Percentiles rank a stretch among this genome's conserved stretches.
phyloP scores from a whole-genome alignment of 2,888 invertebrate species.

The Drosophila mercatorum region DNA sequence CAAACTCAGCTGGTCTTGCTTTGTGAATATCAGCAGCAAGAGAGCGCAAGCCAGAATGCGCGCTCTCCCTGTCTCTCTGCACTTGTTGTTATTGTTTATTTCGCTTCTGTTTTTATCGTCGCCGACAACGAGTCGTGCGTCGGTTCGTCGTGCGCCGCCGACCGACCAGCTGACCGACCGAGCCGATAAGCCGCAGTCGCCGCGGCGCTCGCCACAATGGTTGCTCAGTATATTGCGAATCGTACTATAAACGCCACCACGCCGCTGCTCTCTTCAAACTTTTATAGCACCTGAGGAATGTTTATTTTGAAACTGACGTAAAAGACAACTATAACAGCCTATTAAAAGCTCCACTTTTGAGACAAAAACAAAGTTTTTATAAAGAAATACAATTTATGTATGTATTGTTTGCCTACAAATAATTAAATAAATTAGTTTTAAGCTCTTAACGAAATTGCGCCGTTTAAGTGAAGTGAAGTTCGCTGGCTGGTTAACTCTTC shows the following conservation, averaged over 20 bases:
- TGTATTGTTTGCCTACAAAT: slow-evolving; percentile 16
- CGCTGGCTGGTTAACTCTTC: slow-evolving; percentile 21
- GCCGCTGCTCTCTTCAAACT: slow-evolving; percentile 27
- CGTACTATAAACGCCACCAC: slow-evolving; percentile 54
- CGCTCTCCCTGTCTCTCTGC: slow-evolving; percentile 9
- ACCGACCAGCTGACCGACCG: slow-evolving; percentile 53
- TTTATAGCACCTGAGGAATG: slow-evolving; percentile 59
- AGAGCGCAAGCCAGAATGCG: neutral
- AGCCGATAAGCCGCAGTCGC: slow-evolving; percentile 30
- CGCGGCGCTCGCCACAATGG: slow-evolving; percentile 14
- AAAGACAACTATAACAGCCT: slow-evolving; percentile 25
- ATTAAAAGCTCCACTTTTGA: slow-evolving; percentile 25
- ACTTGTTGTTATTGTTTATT: slow-evolving; percentile 23
- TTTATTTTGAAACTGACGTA: slow-evolving; percentile 50
- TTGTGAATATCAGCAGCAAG: slow-evolving; percentile 18
- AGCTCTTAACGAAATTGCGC: slow-evolving; percentile 37
- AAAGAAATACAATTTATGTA: slow-evolving; percentile 13
- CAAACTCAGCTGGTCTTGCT: neutral
- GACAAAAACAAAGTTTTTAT: neutral
- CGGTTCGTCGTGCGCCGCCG: slow-evolving; percentile 24
- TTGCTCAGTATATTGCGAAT: slow-evolving; percentile 71
- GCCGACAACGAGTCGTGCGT: neutral
- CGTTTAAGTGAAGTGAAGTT: slow-evolving; percentile 27
- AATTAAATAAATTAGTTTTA: neutral
- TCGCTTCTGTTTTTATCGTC: slow-evolving; percentile 32